These are phyloP conservation scores for Clostera curtula DNA, from an alignment of 2,888 invertebrate species.

Conservation along the genomic window DNA sequence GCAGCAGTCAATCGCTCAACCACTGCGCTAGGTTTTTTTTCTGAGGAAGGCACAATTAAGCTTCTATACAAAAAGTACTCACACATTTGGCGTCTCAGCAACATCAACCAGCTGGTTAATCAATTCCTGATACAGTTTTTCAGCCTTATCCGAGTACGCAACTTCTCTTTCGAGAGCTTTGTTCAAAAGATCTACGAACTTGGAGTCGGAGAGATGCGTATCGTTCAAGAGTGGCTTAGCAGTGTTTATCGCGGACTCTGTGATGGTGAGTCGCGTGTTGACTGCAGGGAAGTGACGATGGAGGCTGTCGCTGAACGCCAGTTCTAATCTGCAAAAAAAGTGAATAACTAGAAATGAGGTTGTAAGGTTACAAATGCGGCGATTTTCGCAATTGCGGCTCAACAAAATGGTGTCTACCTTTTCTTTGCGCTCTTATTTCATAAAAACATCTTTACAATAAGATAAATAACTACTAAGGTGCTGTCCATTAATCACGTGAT, in stretches of 20 bases:
- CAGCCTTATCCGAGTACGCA: constrained; percentile 56
- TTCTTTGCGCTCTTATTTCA: too few relatives aligned
- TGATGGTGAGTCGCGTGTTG: constrained; percentile 73
- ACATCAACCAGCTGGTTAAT: constrained; percentile 72
- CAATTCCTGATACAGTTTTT: constrained; percentile 69
- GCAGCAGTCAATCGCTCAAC: too few relatives aligned
- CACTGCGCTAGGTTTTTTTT: too few relatives aligned
- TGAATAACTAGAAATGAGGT: background rate
- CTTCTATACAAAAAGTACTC: constrained; percentile 21
- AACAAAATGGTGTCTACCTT: too few relatives aligned
- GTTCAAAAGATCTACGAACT: constrained; percentile 28
- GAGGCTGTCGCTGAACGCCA: constrained; percentile 68
- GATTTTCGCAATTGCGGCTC: too few relatives aligned
- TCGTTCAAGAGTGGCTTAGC: constrained; percentile 63
- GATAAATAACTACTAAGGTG: too few relatives aligned
- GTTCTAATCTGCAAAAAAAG: constrained; percentile 61
- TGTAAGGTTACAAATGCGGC: too few relatives aligned
- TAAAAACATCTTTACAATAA: too few relatives aligned
- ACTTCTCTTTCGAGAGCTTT: constrained; percentile 47
- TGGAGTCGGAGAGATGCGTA: constrained; percentile 38
- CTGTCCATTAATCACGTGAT: too few relatives aligned
- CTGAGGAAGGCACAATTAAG: too few relatives aligned
- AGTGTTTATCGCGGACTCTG: constrained; percentile 61
- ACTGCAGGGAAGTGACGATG: constrained; percentile 78
- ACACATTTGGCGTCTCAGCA: constrained; percentile 55